phyloP scores from a whole-genome alignment of 2,888 invertebrate species.

The Spicauda simplicius region DNA sequence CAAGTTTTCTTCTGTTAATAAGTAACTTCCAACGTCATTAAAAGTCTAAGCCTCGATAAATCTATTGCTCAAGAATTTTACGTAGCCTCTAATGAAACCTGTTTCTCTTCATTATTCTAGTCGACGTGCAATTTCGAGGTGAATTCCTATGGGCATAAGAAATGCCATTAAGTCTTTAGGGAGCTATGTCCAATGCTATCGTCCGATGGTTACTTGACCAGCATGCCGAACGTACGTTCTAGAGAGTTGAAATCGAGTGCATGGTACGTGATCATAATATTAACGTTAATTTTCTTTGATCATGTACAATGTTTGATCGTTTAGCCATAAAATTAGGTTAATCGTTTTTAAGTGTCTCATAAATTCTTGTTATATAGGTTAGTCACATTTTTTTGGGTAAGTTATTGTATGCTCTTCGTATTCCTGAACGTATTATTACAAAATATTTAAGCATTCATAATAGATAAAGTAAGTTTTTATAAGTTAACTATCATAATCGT shows the following conservation, averaged over 20 bases:
- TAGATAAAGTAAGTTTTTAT: not conserved
- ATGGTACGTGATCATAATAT: slow-evolving; percentile 35
- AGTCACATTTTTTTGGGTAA: slow-evolving; percentile 14
- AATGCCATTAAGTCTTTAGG: slow-evolving; percentile 33
- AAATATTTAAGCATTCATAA: not conserved
- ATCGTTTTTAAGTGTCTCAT: slow-evolving; percentile 14
- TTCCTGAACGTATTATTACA: not conserved
- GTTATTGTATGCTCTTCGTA: not conserved
- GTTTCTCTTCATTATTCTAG: slow-evolving; percentile 33
- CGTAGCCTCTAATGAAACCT: slow-evolving; percentile 32
- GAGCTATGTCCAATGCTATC: slow-evolving; percentile 32
- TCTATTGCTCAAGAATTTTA: slow-evolving; percentile 28
- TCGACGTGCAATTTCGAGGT: slow-evolving; percentile 35
- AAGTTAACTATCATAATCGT: too few relatives aligned
- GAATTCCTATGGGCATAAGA: slow-evolving; percentile 34
- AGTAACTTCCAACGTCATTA: slow-evolving; percentile 14
- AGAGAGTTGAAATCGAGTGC: slow-evolving; percentile 38
- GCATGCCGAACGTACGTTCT: slow-evolving; percentile 31
- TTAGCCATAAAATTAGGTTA: slow-evolving; percentile 29
- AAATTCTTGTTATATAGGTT: slow-evolving; percentile 8
- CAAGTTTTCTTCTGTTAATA: slow-evolving; percentile 24
- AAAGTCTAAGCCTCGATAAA: slow-evolving; percentile 16
- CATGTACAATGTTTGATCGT: slow-evolving; percentile 32
- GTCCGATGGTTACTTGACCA: slow-evolving; percentile 12
- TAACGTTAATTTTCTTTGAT: slow-evolving; percentile 26